A percentile compares a stretch with the other conserved stretches of the same genome.
These are phyloP conservation scores for Pissodes strobi DNA, from an alignment of 1,140 invertebrate genomes.

Conservation along the genomic window DNA sequence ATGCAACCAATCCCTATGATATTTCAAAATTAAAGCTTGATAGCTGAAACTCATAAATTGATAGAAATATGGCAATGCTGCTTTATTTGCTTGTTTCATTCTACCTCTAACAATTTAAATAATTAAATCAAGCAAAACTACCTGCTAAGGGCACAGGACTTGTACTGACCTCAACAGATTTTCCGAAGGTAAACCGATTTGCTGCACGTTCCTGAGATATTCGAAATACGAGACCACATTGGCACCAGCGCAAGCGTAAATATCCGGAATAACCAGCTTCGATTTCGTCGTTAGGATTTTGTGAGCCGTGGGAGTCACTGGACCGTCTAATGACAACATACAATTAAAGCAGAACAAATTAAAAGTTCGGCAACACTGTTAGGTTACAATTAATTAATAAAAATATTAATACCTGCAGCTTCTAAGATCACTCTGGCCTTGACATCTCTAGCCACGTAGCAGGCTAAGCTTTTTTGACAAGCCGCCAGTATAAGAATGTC, in stretches of 20 bases:
- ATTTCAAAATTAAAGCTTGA: too few relatives aligned
- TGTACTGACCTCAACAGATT: conserved; percentile 61
- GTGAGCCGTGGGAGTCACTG: conserved; percentile 83
- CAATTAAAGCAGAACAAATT: too few relatives aligned
- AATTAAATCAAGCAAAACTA: too few relatives aligned
- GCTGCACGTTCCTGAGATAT: conserved; percentile 70
- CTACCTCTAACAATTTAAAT: too few relatives aligned
- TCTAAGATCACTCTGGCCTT: conserved; percentile 64
- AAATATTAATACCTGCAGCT: conserved; percentile 63
- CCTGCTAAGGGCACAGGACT: too few relatives aligned
- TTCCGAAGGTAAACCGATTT: conserved; percentile 1
- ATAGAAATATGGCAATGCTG: too few relatives aligned
- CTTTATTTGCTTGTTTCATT: too few relatives aligned
- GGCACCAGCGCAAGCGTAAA: conserved; percentile 84
- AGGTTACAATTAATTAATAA: background rate
- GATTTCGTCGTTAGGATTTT: conserved; percentile 70
- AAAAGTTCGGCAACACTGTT: background rate
- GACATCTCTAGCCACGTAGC: conserved; percentile 76
- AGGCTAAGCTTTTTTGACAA: conserved; percentile 78
- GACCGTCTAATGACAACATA: conserved; percentile 70
- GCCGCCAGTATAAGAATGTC: conserved; percentile 89
- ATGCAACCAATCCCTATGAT: too few relatives aligned
- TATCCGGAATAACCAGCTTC: conserved; percentile 82
- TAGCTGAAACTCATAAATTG: too few relatives aligned
- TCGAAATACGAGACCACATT: conserved; percentile 93